Percentiles rank a stretch among this genome's conserved stretches.
phyloP scores from a whole-genome alignment of 2,888 invertebrate genomes.

The Colostygia pectinataria region DNA sequence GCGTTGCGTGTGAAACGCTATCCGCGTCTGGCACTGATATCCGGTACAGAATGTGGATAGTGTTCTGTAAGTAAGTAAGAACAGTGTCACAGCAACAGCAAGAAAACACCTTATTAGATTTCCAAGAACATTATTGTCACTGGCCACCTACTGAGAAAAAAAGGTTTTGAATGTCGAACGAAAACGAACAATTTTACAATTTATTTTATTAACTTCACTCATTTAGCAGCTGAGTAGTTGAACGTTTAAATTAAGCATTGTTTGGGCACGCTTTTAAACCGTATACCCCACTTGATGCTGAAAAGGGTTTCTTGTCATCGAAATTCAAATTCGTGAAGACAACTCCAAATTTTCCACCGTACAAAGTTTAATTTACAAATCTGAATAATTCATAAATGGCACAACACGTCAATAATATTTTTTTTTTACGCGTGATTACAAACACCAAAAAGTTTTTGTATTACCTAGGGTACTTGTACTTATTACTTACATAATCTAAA shows the following conservation, averaged over 20 bases:
- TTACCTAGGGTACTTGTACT: too few relatives aligned
- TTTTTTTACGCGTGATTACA: background rate
- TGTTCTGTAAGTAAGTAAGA: conserved; percentile 32
- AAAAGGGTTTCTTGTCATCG: conserved; percentile 40
- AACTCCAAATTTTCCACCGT: conserved; percentile 52
- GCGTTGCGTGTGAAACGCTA: conserved; percentile 54
- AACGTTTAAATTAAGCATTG: too few relatives aligned
- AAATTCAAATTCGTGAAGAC: conserved; percentile 46
- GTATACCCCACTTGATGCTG: conserved; percentile 10
- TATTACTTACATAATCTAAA: too few relatives aligned
- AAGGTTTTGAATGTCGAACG: too few relatives aligned
- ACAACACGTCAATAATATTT: conserved; percentile 39
- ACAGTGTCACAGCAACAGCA: too few relatives aligned
- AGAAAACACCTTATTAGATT: conserved; percentile 23
- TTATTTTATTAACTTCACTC: too few relatives aligned
- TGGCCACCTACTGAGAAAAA: too few relatives aligned
- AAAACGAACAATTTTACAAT: too few relatives aligned
- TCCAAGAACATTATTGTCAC: too few relatives aligned
- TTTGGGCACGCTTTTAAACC: conserved; percentile 8
- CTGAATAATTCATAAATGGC: conserved; percentile 61
- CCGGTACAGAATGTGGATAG: conserved; percentile 39
- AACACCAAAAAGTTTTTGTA: too few relatives aligned
- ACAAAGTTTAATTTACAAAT: conserved; percentile 52
- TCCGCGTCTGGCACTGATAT: conserved; percentile 36
- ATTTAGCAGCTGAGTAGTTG: too few relatives aligned